A percentile compares a stretch with the other conserved stretches of the same genome.
Conservation (phyloP, 1,140 invertebrate species). For the Leptinotarsa texana region DNA sequence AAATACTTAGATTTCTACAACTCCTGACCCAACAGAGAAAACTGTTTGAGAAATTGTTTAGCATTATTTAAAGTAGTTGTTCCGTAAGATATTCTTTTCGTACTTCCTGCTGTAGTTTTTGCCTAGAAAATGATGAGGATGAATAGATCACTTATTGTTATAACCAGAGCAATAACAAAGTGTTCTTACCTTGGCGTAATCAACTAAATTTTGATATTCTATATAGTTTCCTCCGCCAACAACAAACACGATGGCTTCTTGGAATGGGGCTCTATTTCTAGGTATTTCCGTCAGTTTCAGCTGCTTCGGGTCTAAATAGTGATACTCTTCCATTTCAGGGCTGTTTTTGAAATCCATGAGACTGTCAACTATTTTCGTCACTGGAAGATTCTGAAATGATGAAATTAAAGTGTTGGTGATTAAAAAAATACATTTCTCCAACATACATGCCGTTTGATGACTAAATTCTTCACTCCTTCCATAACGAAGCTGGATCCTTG, state of each 20-base stretch:
- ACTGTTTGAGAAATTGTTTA: slow-evolving; percentile 89
- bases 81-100: slow-evolving; percentile 90
- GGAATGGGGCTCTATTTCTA: slow-evolving; percentile 71
- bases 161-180: slow-evolving; percentile 28
- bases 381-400: slow-evolving; percentile 75
- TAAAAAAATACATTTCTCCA: not conserved
- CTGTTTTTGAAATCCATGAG: slow-evolving; percentile 84
- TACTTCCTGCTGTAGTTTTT: slow-evolving; percentile 71
- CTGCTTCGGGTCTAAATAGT: slow-evolving; percentile 92
- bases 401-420: not conserved
- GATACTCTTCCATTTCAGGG: slow-evolving; percentile 82
- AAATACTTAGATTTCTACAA: slow-evolving; percentile 49
- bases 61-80: slow-evolving; percentile 92
- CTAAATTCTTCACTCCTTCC: slow-evolving; percentile 99
- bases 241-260: slow-evolving; percentile 94
- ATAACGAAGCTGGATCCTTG: slow-evolving; percentile 98
- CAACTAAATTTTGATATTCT: slow-evolving; percentile 97
- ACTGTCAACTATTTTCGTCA: slow-evolving; percentile 90
- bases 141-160: no score
- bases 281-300: slow-evolving; percentile 73
- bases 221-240: slow-evolving; percentile 99
- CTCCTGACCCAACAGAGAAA: slow-evolving; percentile 76
- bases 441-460: slow-evolving; percentile 94
- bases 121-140: slow-evolving; percentile 37
- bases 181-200: slow-evolving; percentile 80